phyloP scores from a whole-genome alignment of 2,113 vertebrate species.

The Albula glossodonta region DNA sequence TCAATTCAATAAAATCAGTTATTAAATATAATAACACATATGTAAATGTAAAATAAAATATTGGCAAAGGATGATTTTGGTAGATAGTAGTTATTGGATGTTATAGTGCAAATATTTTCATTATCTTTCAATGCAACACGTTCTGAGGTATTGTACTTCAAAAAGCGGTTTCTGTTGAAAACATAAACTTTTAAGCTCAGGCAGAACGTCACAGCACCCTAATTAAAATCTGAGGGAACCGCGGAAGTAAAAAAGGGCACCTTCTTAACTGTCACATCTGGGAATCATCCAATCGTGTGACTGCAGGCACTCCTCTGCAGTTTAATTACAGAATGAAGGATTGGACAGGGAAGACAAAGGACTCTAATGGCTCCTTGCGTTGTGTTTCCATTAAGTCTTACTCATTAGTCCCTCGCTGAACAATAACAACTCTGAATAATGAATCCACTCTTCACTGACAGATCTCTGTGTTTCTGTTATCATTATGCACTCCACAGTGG shows the following conservation, averaged over 20 bases:
- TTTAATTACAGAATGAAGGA: conserved; percentile 9
- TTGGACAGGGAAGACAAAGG: conserved; percentile 6
- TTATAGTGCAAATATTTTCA: background rate
- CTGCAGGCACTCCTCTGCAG: conserved; percentile 1
- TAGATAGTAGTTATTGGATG: background rate
- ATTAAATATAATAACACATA: no score
- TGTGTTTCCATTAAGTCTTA: conserved; percentile 4
- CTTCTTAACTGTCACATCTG: conserved; percentile 4
- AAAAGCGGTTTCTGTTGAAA: background rate
- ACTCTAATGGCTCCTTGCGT: conserved; percentile 3
- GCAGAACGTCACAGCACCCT: background rate
- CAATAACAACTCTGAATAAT: conserved; percentile 9
- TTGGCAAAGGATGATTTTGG: background rate
- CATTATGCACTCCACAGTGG: background rate
- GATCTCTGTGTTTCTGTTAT: background rate
- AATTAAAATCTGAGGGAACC: background rate
- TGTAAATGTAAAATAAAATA: background rate
- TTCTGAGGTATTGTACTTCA: background rate
- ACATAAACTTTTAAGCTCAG: background rate
- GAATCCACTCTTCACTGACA: background rate
- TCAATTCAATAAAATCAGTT: no score
- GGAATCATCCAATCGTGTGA: conserved; percentile 11
- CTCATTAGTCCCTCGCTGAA: background rate
- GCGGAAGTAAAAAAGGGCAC: background rate
- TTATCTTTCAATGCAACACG: background rate